phyloP scores from a whole-genome alignment of 2,888 invertebrate species.

The Agapostemon virescens region DNA sequence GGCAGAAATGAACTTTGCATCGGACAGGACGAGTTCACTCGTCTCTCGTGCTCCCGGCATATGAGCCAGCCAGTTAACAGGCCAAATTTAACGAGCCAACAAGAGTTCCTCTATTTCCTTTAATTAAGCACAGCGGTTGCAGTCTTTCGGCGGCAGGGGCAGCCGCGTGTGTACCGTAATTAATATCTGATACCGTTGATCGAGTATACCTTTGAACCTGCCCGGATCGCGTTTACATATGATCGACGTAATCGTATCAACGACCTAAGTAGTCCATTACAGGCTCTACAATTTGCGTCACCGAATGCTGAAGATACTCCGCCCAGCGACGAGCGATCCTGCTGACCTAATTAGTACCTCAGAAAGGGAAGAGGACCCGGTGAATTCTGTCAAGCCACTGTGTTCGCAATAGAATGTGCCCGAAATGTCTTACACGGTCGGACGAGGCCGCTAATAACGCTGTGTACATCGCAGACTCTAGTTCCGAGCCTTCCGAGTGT shows the following conservation, averaged over 20 bases:
- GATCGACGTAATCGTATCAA: slow-evolving; percentile 51
- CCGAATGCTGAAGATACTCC: slow-evolving; percentile 35
- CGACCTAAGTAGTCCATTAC: slow-evolving; percentile 51
- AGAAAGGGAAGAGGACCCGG: slow-evolving; percentile 33
- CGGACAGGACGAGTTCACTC: not conserved
- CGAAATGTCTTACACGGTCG: slow-evolving; percentile 8
- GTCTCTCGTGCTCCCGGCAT: not conserved
- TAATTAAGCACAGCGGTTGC: slow-evolving; percentile 2
- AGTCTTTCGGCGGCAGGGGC: not conserved
- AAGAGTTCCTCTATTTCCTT: not conserved
- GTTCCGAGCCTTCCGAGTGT: not conserved
- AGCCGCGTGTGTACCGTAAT: not conserved
- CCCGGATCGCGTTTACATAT: slow-evolving; percentile 6
- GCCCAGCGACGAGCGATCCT: slow-evolving; percentile 32
- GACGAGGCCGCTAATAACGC: not conserved
- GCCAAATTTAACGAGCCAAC: slow-evolving; percentile 1
- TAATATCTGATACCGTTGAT: not conserved
- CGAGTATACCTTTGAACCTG: not conserved
- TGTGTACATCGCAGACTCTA: not conserved
- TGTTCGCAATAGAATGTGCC: not conserved
- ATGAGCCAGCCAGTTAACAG: not conserved
- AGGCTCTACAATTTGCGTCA: slow-evolving; percentile 46
- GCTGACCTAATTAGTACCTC: slow-evolving; percentile 43
- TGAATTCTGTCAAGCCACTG: not conserved
- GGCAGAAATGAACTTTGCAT: not conserved